Conservation (phyloP, 2,113 vertebrate species). For the Macrotus californicus region DNA sequence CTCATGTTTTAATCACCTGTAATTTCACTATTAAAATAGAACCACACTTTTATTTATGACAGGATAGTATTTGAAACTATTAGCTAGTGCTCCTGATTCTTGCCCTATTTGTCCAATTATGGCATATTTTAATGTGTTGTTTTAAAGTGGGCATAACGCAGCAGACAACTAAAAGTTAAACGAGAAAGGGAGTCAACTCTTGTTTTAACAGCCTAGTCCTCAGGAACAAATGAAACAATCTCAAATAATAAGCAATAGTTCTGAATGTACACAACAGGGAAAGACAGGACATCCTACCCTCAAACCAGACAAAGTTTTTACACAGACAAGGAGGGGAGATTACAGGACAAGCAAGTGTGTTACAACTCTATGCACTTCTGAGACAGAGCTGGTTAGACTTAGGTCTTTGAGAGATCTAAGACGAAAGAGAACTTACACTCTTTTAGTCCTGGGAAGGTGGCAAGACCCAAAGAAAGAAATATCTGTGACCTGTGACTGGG, state of each 20-base stretch:
- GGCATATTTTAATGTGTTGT: slow-evolving; percentile 4
- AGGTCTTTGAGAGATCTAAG: neutral
- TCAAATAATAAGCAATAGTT: neutral
- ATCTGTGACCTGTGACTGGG: neutral
- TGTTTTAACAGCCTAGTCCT: neutral
- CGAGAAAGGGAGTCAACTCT: neutral
- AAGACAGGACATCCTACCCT: neutral
- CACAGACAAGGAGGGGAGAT: neutral
- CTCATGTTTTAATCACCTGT: neutral
- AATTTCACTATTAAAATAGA: neutral
- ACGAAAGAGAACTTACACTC: neutral
- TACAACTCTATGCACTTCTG: neutral
- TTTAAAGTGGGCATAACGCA: neutral
- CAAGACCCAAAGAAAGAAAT: neutral
- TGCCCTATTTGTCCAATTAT: neutral
- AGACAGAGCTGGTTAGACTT: neutral
- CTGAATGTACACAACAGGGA: neutral
- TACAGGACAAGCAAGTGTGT: neutral
- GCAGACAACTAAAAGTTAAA: neutral
- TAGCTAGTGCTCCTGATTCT: neutral
- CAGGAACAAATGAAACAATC: neutral
- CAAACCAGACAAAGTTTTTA: neutral
- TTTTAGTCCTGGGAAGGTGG: neutral
- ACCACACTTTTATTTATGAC: neutral
- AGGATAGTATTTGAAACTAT: slow-evolving; percentile 41